Conservation (phyloP, 1,140 invertebrate genomes). For the Polypedilum pembai region DNA sequence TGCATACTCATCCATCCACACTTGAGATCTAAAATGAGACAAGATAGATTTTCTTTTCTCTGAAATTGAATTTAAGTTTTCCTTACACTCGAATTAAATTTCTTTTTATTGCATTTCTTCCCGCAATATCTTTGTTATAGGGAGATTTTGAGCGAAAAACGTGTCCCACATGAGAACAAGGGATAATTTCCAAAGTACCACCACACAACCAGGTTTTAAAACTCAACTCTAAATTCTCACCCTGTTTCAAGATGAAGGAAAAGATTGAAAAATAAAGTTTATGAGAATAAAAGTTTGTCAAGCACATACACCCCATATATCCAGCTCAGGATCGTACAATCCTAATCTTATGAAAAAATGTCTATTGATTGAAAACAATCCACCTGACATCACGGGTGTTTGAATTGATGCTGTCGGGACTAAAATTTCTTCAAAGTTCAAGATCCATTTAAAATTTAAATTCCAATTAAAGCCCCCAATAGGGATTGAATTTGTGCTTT, state of each 20-base stretch:
- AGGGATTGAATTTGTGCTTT: conserved; percentile 60
- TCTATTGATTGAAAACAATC: conserved; percentile 59
- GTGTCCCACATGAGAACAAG: conserved; percentile 79
- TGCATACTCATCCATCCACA: conserved; percentile 97
- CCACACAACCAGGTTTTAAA: conserved; percentile 78
- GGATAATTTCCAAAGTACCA: conserved; percentile 66
- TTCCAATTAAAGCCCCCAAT: conserved; percentile 90
- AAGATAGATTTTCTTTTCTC: not conserved
- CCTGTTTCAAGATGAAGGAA: conserved; percentile 87
- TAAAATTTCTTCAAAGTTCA: conserved; percentile 33
- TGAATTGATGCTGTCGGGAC: conserved; percentile 67
- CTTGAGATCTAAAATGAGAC: conserved; percentile 53
- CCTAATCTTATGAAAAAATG: conserved; percentile 89
- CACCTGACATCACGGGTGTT: conserved; percentile 90
- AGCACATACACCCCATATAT: conserved; percentile 42
- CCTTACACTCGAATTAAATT: not conserved
- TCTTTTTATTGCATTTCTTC: not conserved
- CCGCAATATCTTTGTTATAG: conserved; percentile 44
- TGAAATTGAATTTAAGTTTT: not conserved
- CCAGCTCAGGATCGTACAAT: conserved; percentile 97
- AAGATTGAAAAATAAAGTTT: no score
- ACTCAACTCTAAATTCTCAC: conserved; percentile 96
- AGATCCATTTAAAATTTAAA: conserved; percentile 85
- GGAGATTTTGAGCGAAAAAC: conserved; percentile 69
- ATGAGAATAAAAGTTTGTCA: no score